Percentiles rank a stretch among this genome's conserved stretches.
These are phyloP conservation scores for Artibeus lituratus DNA, from an alignment of 2,797 vertebrate genomes.

Conservation along the genomic window DNA sequence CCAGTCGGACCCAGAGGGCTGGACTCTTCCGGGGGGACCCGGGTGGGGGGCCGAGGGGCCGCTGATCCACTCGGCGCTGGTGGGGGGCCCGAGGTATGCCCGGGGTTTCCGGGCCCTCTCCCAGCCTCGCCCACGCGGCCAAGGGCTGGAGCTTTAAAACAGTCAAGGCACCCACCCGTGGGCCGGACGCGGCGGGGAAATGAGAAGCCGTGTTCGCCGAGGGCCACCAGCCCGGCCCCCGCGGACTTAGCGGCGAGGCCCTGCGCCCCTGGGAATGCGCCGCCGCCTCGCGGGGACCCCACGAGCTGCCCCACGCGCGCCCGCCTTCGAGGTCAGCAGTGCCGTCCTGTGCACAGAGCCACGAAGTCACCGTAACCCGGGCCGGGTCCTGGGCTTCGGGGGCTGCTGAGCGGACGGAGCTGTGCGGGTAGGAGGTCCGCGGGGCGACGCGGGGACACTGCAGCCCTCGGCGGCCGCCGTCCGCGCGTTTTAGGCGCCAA, in stretches of 20 bases:
- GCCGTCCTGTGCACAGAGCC: not conserved
- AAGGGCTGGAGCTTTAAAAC: not conserved
- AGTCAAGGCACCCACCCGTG: not conserved
- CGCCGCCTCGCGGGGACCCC: accelerated
- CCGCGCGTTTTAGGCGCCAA: no score
- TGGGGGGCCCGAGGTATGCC: not conserved
- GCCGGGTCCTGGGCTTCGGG: not conserved
- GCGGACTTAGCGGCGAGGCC: no score
- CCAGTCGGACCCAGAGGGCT: not conserved
- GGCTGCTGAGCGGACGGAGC: not conserved
- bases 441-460: accelerated
- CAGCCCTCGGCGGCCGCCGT: accelerated
- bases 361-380: accelerated
- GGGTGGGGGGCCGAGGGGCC: accelerated
- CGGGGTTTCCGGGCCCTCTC: not conserved
- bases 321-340: not conserved
- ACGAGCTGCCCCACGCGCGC: not conserved
- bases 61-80: not conserved
- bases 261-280: no score
- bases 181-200: no score
- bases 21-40: not conserved
- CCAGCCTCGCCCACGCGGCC: not conserved
- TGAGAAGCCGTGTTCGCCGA: not conserved
- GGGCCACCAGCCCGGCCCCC: not conserved
- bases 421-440: not conserved